A percentile compares a stretch with the other conserved stretches of the same genome.
Evolutionary conservation across 2,113 vertebrate genomes (phyloP).

Genomic region (Oreochromis tanganicae): DNA sequence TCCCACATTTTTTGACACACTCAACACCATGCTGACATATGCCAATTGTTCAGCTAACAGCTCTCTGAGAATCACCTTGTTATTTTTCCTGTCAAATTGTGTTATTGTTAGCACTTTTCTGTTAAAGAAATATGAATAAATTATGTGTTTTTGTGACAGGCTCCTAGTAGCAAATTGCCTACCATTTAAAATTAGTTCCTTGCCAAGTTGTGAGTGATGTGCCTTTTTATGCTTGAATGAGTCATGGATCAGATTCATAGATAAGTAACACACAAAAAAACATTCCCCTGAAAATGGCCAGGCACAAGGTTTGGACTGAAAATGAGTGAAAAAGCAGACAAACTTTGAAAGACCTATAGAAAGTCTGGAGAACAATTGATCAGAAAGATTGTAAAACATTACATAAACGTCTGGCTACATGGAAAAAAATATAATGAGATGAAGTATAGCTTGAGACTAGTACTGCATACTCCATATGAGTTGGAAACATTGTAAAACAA

Average conservation of each 20-base stretch:
- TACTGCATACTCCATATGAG: not conserved
- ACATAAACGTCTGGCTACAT: not conserved
- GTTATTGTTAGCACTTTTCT: not conserved
- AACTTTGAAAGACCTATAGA: not conserved
- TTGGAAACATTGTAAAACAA: not conserved
- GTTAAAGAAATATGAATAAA: not conserved
- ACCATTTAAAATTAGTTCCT: not conserved
- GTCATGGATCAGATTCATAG: not conserved
- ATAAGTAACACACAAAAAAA: not conserved
- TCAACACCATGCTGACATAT: not conserved
- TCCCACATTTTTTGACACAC: not conserved
- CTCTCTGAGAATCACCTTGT: not conserved
- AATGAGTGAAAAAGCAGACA: not conserved
- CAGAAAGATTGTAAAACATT: not conserved
- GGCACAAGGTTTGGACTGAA: not conserved
- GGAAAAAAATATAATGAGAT: not conserved
- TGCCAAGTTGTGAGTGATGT: not conserved
- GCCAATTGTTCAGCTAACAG: not conserved
- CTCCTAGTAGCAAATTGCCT: not conserved
- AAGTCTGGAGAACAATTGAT: not conserved
- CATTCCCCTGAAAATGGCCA: not conserved
- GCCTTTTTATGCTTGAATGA: not conserved
- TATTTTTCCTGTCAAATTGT: not conserved
- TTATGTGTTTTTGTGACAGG: not conserved
- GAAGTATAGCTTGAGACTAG: not conserved